Conservation (phyloP, 2,888 invertebrate genomes). For the Pristionchus fissidentatus region DNA sequence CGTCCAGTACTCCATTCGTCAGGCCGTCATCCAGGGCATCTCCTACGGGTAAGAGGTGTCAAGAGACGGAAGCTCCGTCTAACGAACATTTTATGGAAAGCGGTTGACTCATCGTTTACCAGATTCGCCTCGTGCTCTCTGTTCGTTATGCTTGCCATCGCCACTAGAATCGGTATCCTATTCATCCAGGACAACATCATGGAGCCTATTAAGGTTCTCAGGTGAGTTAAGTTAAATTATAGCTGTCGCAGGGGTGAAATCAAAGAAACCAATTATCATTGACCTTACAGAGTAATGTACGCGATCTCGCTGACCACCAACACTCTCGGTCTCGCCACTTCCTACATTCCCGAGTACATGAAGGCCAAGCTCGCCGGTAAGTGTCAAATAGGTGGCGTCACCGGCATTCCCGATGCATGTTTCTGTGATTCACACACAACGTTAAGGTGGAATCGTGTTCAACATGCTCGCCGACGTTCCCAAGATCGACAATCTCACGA, state of each 20-base stretch:
- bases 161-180: slow-evolving; percentile 75
- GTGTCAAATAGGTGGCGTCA: slow-evolving; percentile 64
- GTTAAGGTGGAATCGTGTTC: slow-evolving; percentile 76
- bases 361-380: slow-evolving; percentile 76
- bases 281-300: slow-evolving; percentile 62
- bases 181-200: slow-evolving; percentile 77
- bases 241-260: neutral
- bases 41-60: slow-evolving; percentile 57
- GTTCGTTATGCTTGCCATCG: slow-evolving; percentile 75
- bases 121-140: slow-evolving; percentile 73
- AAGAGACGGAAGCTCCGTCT: neutral
- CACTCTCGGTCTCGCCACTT: slow-evolving; percentile 76
- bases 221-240: slow-evolving; percentile 63
- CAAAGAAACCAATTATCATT: neutral
- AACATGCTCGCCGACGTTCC: slow-evolving; percentile 75
- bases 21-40: slow-evolving; percentile 65
- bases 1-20: slow-evolving; percentile 61
- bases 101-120: slow-evolving; percentile 36
- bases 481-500: slow-evolving; percentile 75
- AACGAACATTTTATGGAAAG: neutral
- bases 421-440: neutral
- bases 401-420: slow-evolving; percentile 63
- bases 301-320: slow-evolving; percentile 69
- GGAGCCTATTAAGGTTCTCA: slow-evolving; percentile 76
- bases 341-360: slow-evolving; percentile 75